These are phyloP conservation scores for Hecatera dysodea DNA, from an alignment of 2,888 invertebrate genomes.

Conservation along the genomic window DNA sequence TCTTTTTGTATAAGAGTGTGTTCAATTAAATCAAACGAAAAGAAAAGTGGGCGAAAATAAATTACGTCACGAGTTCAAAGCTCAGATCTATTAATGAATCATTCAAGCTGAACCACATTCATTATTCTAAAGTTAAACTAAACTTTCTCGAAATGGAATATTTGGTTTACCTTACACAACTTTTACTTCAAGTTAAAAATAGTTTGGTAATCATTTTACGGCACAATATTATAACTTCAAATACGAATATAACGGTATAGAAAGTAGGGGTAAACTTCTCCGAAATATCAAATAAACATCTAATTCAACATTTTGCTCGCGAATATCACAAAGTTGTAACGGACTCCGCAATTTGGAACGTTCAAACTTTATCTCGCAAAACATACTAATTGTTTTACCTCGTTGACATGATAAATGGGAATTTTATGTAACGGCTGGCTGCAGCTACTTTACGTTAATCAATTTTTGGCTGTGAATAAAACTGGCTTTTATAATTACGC, in stretches of 20 bases:
- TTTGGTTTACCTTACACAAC: constrained; percentile 37
- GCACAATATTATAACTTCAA: constrained; percentile 35
- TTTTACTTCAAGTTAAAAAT: constrained; percentile 52
- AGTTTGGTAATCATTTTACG: constrained; percentile 42
- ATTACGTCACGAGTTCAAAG: constrained; percentile 25
- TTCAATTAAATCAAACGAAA: not conserved
- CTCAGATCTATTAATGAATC: constrained; percentile 21
- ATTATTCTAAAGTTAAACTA: constrained; percentile 27
- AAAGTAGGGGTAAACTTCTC: constrained; percentile 51
- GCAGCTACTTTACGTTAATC: constrained; percentile 46
- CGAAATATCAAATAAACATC: constrained; percentile 65
- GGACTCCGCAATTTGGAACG: constrained; percentile 59
- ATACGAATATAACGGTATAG: constrained; percentile 42
- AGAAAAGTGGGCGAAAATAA: constrained; percentile 17
- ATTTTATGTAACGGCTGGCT: constrained; percentile 58
- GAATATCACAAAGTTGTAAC: constrained; percentile 60
- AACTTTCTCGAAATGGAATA: constrained; percentile 30
- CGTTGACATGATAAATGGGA: constrained; percentile 64
- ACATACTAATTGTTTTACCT: constrained; percentile 66
- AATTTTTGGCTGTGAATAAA: constrained; percentile 41
- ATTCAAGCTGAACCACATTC: constrained; percentile 21
- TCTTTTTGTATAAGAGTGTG: not conserved
- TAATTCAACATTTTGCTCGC: constrained; percentile 59
- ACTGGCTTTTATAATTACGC: constrained; percentile 11
- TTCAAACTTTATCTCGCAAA: constrained; percentile 62